phyloP scores from a whole-genome alignment of 2,113 vertebrate species.

The Ammodytes dubius region DNA sequence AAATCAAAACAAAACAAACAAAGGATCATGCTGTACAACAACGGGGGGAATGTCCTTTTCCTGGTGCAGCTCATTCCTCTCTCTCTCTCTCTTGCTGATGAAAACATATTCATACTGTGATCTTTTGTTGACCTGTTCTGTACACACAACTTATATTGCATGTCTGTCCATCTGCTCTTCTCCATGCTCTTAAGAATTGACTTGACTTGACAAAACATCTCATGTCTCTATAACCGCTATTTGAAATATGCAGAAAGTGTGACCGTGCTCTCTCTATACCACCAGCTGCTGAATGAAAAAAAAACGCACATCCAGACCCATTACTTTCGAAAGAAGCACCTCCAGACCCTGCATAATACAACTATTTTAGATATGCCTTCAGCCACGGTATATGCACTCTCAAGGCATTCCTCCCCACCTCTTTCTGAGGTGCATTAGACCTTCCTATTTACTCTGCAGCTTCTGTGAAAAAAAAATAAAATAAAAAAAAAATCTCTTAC shows the following conservation, averaged over 20 bases:
- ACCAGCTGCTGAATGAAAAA: background rate
- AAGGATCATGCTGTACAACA: slow-evolving; percentile 1
- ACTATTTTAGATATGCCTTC: slow-evolving; percentile 50
- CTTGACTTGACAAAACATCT: background rate
- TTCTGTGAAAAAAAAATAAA: slow-evolving; percentile 56
- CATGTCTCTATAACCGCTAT: slow-evolving; percentile 19
- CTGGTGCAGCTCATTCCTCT: background rate
- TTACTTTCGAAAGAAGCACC: slow-evolving; percentile 23
- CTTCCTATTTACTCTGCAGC: slow-evolving; percentile 56
- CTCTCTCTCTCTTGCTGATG: no score
- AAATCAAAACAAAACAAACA: background rate
- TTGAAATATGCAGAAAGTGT: slow-evolving; percentile 42
- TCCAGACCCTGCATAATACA: slow-evolving; percentile 31
- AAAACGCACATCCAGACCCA: background rate
- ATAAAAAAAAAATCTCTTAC: slow-evolving; percentile 28
- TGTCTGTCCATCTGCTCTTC: no score
- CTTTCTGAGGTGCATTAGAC: slow-evolving; percentile 34
- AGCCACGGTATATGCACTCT: slow-evolving; percentile 29
- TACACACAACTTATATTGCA: no score
- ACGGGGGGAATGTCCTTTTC: slow-evolving; percentile 7
- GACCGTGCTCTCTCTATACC: background rate
- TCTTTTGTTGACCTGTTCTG: no score
- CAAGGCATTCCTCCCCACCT: background rate
- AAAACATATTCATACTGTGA: no score
- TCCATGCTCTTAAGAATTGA: no score